Evolutionary conservation across 2,888 invertebrate species (phyloP).

Genomic region (Neuroscelio doddi): DNA sequence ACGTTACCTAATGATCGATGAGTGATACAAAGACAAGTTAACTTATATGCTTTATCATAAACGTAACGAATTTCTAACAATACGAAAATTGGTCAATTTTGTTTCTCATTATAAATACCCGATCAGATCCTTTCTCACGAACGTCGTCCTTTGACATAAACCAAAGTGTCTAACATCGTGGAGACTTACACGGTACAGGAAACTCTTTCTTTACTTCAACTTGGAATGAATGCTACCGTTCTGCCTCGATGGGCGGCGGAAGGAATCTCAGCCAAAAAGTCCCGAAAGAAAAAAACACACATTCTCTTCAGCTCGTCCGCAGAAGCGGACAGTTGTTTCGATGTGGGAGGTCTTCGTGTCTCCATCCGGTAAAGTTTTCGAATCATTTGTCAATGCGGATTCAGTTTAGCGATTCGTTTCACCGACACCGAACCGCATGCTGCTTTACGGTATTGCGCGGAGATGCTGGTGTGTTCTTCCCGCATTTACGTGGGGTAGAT

Average conservation of each 20-base stretch:
- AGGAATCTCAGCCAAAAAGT: slow-evolving; percentile 16
- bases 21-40: no score
- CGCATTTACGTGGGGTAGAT: slow-evolving; percentile 23
- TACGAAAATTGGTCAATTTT: no score
- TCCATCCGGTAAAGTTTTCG: slow-evolving; percentile 52
- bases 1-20: no score
- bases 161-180: background rate
- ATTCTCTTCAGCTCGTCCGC: background rate
- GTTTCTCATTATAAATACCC: no score
- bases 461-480: slow-evolving; percentile 42
- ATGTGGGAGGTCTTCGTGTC: slow-evolving; percentile 60
- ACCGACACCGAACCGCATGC: slow-evolving; percentile 44
- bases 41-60: background rate
- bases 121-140: slow-evolving; percentile 7
- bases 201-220: slow-evolving; percentile 4
- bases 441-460: slow-evolving; percentile 21
- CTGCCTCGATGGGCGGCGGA: slow-evolving; percentile 5
- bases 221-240: slow-evolving; percentile 28
- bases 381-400: slow-evolving; percentile 70
- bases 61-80: no score
- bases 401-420: slow-evolving; percentile 69
- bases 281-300: background rate
- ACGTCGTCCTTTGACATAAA: background rate
- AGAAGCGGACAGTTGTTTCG: slow-evolving; percentile 23
- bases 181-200: slow-evolving; percentile 1